Evolutionary conservation across 2,113 vertebrate genomes (phyloP).

Genomic region (Solea senegalensis): DNA sequence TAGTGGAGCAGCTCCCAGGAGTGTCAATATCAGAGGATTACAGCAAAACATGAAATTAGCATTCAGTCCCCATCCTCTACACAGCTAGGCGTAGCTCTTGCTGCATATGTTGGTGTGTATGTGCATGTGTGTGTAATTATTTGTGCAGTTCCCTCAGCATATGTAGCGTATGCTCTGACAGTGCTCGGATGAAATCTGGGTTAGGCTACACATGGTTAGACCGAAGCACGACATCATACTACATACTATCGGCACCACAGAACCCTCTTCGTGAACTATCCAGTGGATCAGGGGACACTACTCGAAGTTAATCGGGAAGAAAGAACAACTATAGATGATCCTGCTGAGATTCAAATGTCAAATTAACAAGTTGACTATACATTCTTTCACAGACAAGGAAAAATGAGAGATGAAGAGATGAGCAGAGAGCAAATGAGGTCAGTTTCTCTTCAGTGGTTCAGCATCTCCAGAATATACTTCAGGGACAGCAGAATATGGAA

Average conservation of each 20-base stretch:
- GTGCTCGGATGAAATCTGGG: slow-evolving; percentile 66
- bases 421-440: slow-evolving; percentile 20
- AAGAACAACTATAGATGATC: slow-evolving; percentile 44
- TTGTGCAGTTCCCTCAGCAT: slow-evolving; percentile 64
- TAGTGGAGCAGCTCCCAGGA: slow-evolving; percentile 86
- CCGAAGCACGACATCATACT: slow-evolving; percentile 41
- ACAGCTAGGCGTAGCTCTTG: slow-evolving; percentile 70
- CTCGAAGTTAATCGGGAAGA: slow-evolving; percentile 34
- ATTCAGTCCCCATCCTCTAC: slow-evolving; percentile 83
- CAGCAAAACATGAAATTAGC: slow-evolving; percentile 86
- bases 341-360: slow-evolving; percentile 63
- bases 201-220: slow-evolving; percentile 64
- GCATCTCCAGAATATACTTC: slow-evolving; percentile 36
- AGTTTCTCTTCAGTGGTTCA: slow-evolving; percentile 13
- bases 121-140: slow-evolving; percentile 56
- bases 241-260: slow-evolving; percentile 33
- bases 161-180: slow-evolving; percentile 54
- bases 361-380: slow-evolving; percentile 57
- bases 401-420: slow-evolving; percentile 16
- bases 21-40: slow-evolving; percentile 87
- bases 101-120: slow-evolving; percentile 41
- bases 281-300: slow-evolving; percentile 19
- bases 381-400: slow-evolving; percentile 15
- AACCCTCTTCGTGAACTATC: slow-evolving; percentile 32
- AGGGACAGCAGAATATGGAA: slow-evolving; percentile 26